Evolutionary conservation across 1,140 invertebrate species (phyloP).

Genomic region (Wiebesia pumilae): DNA sequence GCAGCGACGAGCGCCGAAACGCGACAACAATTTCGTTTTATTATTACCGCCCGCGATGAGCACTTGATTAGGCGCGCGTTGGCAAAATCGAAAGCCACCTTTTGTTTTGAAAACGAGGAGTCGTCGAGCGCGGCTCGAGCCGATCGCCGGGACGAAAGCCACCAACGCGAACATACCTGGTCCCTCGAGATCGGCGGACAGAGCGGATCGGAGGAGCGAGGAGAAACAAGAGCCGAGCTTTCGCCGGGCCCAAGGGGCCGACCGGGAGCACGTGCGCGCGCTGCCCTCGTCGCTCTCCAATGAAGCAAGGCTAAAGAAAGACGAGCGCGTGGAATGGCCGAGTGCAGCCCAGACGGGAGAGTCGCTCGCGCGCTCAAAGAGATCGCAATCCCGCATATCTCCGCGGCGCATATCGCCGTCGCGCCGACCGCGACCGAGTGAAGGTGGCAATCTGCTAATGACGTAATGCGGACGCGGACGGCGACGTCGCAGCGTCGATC

Average conservation of each 20-base stretch:
- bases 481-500: background rate
- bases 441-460: slow-evolving; percentile 40
- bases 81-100: too few species aligned
- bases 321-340: background rate
- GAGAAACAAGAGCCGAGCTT: too few species aligned
- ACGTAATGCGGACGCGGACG: slow-evolving; percentile 21
- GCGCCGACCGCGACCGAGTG: slow-evolving; percentile 5
- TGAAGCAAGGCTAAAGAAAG: background rate
- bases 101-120: too few species aligned
- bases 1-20: too few species aligned
- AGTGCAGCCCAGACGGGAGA: background rate
- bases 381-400: slow-evolving; percentile 23
- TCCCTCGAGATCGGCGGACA: too few species aligned
- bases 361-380: background rate
- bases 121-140: too few species aligned
- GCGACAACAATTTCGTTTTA: background rate
- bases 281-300: background rate
- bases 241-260: too few species aligned
- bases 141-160: too few species aligned
- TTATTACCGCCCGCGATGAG: too few species aligned
- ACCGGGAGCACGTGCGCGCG: too few species aligned
- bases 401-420: background rate
- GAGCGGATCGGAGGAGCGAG: too few species aligned
- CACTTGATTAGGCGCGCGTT: too few species aligned
- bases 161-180: background rate